Conservation (phyloP, 1,140 invertebrate species). For the Drosophila triauraria region DNA sequence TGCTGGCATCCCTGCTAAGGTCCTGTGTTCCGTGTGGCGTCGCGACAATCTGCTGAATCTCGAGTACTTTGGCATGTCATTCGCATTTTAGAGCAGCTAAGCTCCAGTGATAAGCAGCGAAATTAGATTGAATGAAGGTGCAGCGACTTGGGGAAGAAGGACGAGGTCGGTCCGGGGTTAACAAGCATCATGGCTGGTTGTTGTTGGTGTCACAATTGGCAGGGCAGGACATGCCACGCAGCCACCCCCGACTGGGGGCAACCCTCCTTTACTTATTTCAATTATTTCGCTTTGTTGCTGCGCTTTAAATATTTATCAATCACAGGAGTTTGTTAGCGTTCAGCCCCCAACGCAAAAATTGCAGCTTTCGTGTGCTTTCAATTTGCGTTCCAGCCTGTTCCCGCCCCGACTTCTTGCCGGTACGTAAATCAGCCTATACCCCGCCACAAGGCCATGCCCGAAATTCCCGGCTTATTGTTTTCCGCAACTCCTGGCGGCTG, state of each 20-base stretch:
- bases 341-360: constrained; percentile 44
- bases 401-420: constrained; percentile 27
- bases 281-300: constrained; percentile 82
- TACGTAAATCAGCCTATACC: constrained; percentile 66
- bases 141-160: constrained; percentile 27
- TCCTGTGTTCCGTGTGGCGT: constrained; percentile 21
- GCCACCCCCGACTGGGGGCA: constrained; percentile 10
- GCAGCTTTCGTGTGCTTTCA: constrained; percentile 66
- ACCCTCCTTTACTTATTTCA: constrained; percentile 79
- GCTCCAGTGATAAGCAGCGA: constrained; percentile 78
- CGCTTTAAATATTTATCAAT: constrained; percentile 84
- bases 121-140: constrained; percentile 82
- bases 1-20: constrained; percentile 21
- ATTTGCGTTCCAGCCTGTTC: constrained; percentile 65
- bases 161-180: constrained; percentile 18
- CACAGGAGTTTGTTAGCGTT: constrained; percentile 72
- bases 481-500: constrained; percentile 29
- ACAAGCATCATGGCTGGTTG: constrained; percentile 69
- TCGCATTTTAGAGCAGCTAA: constrained; percentile 82
- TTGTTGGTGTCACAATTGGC: constrained; percentile 57
- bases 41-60: constrained; percentile 76
- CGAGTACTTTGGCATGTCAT: constrained; percentile 82
- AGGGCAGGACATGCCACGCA: constrained; percentile 17
- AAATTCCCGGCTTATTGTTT: constrained; percentile 63
- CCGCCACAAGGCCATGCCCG: constrained; percentile 26